Conservation (phyloP, 2,797 vertebrate genomes). For the Helostoma temminkii region DNA sequence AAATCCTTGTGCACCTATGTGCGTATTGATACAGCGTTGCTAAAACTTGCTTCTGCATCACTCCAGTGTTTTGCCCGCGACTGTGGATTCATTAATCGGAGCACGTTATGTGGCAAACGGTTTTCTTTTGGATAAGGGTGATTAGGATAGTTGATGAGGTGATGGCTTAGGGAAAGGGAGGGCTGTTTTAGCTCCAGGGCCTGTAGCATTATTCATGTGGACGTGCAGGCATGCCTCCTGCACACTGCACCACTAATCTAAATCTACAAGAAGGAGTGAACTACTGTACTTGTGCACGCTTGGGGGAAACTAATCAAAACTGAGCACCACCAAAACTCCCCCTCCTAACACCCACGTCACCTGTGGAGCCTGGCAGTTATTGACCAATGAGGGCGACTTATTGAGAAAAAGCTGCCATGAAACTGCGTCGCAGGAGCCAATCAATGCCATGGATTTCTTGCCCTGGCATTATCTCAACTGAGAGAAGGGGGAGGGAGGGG, state of each 20-base stretch:
- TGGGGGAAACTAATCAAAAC: constrained; percentile 59
- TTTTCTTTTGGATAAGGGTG: constrained; percentile 72
- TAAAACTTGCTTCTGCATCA: constrained; percentile 50
- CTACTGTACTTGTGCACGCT: constrained; percentile 43
- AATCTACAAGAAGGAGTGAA: constrained; percentile 57
- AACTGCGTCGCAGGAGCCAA: constrained; percentile 82
- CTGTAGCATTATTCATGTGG: constrained; percentile 67
- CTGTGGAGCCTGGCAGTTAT: constrained; percentile 77
- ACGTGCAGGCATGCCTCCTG: constrained; percentile 60
- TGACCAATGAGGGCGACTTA: constrained; percentile 79
- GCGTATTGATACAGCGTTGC: constrained; percentile 35
- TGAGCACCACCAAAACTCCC: constrained; percentile 24
- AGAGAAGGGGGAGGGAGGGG: constrained; percentile 22
- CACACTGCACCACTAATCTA: constrained; percentile 64
- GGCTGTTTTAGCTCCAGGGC: constrained; percentile 51
- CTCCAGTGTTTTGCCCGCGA: constrained; percentile 56
- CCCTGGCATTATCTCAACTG: constrained; percentile 80
- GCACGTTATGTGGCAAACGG: constrained; percentile 56
- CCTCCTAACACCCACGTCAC: constrained; percentile 59
- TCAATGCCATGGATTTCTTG: constrained; percentile 85
- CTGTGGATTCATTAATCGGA: constrained; percentile 65
- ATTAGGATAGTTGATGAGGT: constrained; percentile 78
- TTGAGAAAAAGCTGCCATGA: constrained; percentile 84
- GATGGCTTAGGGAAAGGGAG: constrained; percentile 55
- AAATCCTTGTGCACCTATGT: constrained; percentile 30